Base-by-base conservation (phyloP, 2,888 invertebrate genomes). In the Conops quadrifasciatus region DNA sequence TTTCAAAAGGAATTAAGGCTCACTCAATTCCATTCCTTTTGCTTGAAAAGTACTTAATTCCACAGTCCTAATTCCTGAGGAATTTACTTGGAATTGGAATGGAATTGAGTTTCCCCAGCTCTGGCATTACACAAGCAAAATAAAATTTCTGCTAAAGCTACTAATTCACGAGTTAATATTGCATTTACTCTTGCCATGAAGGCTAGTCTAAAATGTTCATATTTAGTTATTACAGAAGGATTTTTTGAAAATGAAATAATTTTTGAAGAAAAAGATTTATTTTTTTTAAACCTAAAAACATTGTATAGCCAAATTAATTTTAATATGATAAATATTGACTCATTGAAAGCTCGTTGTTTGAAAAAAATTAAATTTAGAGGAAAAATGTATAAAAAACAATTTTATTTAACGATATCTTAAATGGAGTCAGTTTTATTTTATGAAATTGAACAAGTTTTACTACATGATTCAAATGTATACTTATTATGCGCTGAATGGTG, bases 221-320 rank as follows among this genome's bases (percentile, higher is more conserved):
- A 73, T 56, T 60, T 47, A 13, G 53, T 45, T 43, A 13, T 11
- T 21, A 53, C n/a, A 26, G n/a, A 69, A 51, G 66, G 5, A 16
- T 73, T 73, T 73, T 73, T 73, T 71, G 58, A 51, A 71, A 67
- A 43, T 56, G 71, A 73, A 67, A 59, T 72, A 21, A 67, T 47
- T 60, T 72, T 70, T 64, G 72, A 74, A 70, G 64, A 71, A 28
- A 72, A 73, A 67, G 58, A 66, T 56, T 58, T 71, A 24, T 64
- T 60, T 36, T 51, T 62, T 53, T 53, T 53, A 2, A 53, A 53
- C 53, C n/a, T 53, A 21, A 53, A 53, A 9, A 21, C 53, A 53
- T 53, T 21, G 2, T 53, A 53, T 21, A 21, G 9, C n/a, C 53
- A 53, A 67, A 47, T 49, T 24, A 43, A 66, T 56, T 51, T 51